Evolutionary conservation across 2,113 vertebrate genomes (phyloP).

Genomic region (Oryzias woworae): DNA sequence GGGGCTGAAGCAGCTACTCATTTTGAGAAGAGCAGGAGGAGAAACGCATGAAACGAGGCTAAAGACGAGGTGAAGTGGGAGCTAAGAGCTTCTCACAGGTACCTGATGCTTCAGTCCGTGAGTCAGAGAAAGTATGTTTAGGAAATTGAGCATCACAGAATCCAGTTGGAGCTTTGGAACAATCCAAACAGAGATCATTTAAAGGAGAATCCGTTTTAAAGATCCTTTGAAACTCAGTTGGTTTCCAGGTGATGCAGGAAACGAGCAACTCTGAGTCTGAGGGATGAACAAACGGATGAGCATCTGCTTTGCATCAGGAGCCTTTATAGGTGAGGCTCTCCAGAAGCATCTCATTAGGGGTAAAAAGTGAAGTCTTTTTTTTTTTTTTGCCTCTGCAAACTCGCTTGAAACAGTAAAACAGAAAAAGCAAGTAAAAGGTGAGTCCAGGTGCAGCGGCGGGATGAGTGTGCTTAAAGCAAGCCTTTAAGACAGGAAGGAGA

Average conservation of each 20-base stretch:
- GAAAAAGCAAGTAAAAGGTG: background rate
- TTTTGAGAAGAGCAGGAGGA: constrained; percentile 21
- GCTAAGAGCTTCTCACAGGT: constrained; percentile 24
- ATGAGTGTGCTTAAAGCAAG: constrained; percentile 14
- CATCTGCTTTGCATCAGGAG: constrained; percentile 32
- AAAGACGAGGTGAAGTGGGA: constrained; percentile 22
- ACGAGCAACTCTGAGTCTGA: too few species aligned
- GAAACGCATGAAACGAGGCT: constrained; percentile 24
- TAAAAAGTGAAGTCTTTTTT: background rate
- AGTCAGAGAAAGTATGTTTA: constrained; percentile 31
- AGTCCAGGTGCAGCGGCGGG: constrained; percentile 8
- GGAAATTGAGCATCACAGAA: constrained; percentile 8
- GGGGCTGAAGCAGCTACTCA: constrained; percentile 42
- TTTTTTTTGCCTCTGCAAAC: background rate
- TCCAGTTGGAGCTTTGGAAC: background rate
- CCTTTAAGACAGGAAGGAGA: constrained; percentile 5
- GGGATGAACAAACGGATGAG: background rate
- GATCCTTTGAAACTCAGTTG: too few species aligned
- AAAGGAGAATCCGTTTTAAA: too few species aligned
- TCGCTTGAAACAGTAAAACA: constrained; percentile 15
- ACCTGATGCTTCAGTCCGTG: constrained; percentile 48
- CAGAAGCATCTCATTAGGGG: constrained; percentile 14
- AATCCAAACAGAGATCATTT: background rate
- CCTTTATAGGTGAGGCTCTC: constrained; percentile 13
- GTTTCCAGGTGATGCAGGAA: background rate